Percentiles rank a stretch among this genome's conserved stretches.
Evolutionary conservation across 2,888 invertebrate genomes (phyloP).

Genomic region (Allacma fusca): DNA sequence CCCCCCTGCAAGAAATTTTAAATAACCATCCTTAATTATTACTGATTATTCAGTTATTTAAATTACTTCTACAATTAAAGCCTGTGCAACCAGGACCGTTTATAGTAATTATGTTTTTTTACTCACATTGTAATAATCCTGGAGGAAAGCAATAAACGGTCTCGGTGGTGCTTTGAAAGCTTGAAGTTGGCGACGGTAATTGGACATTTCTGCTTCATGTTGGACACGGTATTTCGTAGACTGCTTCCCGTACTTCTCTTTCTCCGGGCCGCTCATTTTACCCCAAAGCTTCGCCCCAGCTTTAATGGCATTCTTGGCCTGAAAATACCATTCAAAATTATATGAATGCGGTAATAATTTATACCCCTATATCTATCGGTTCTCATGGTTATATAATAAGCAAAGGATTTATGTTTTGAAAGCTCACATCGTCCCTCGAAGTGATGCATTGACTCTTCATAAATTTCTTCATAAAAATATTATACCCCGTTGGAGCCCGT

Average conservation of each 20-base stretch:
- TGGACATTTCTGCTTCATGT: not conserved
- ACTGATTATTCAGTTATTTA: no score
- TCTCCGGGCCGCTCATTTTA: not conserved
- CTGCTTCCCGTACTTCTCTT: not conserved
- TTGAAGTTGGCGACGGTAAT: not conserved
- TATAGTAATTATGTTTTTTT: not conserved
- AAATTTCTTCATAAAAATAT: slow-evolving; percentile 1
- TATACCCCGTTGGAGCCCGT: not conserved
- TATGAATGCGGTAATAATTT: no score
- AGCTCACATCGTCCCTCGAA: not conserved
- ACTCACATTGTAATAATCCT: slow-evolving; percentile 4
- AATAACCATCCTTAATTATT: no score
- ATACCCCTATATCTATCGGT: no score
- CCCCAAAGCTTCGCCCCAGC: slow-evolving; percentile 3
- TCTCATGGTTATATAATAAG: slow-evolving; percentile 8
- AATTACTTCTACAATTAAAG: no score
- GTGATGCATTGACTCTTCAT: not conserved
- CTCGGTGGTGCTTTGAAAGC: not conserved
- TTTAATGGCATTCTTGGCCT: not conserved
- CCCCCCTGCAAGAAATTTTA: no score
- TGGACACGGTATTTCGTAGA: not conserved
- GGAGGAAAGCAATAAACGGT: slow-evolving; percentile 3
- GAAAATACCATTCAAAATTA: no score
- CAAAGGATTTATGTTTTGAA: no score
- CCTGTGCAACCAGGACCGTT: not conserved